phyloP scores from a whole-genome alignment of 2,797 vertebrate species.

The Xiphorhynchus erythropygius region DNA sequence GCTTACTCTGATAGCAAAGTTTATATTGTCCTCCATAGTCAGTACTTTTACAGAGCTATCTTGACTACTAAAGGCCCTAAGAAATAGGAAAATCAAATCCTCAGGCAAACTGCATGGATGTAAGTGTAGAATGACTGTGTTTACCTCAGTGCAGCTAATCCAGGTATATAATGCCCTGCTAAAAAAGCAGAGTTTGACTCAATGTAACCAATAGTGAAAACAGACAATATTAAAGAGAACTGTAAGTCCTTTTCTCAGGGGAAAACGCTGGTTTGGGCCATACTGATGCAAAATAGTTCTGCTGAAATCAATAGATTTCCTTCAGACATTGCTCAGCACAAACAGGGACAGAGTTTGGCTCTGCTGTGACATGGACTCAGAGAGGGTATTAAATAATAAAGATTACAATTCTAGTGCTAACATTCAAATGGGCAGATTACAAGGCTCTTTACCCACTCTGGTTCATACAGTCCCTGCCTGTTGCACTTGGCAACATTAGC shows the following conservation, averaged over 20 bases:
- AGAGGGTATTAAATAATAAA: neutral
- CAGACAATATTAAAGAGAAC: neutral
- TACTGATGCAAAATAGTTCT: neutral
- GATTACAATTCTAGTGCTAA: neutral
- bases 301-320: neutral
- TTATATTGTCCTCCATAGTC: conserved; percentile 15
- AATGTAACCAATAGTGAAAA: neutral
- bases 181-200: neutral
- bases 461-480: neutral
- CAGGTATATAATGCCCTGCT: neutral
- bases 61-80: neutral
- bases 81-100: conserved; percentile 19
- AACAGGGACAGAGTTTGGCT: neutral
- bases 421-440: neutral
- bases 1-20: conserved; percentile 27
- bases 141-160: neutral
- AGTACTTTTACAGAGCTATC: neutral
- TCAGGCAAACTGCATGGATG: neutral
- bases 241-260: neutral
- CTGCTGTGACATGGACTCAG: neutral
- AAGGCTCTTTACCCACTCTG: neutral
- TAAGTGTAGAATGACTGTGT: neutral
- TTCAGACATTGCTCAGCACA: neutral
- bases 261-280: neutral
- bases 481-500: neutral